Evolutionary conservation across 2,113 vertebrate species (phyloP).

Genomic region (Thinocorus orbignyianus): DNA sequence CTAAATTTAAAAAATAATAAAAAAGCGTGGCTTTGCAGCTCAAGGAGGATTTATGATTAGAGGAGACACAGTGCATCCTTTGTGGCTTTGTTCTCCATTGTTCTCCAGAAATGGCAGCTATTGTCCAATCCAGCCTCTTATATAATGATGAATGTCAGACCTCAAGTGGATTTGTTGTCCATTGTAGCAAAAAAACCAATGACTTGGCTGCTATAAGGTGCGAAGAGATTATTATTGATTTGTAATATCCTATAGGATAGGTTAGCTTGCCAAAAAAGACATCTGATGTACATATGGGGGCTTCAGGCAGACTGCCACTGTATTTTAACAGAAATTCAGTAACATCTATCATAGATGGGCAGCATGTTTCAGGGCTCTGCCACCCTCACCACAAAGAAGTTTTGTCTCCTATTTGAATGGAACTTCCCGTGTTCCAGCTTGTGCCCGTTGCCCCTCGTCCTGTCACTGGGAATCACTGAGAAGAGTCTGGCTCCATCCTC

Average conservation of each 20-base stretch:
- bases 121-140: background rate
- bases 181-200: background rate
- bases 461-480: too few species aligned
- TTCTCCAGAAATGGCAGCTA: background rate
- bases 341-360: rapidly evolving
- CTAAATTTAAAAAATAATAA: background rate
- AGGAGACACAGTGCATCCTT: background rate
- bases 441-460: too few species aligned
- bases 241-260: background rate
- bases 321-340: background rate
- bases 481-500: too few species aligned
- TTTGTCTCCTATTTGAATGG: too few species aligned
- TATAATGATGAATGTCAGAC: background rate
- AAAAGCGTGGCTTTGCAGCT: background rate
- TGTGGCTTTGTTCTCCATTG: background rate
- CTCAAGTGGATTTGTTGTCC: background rate
- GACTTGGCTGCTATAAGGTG: background rate
- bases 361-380: too few species aligned
- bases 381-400: too few species aligned
- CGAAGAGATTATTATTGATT: background rate
- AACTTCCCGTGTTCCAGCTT: too few species aligned
- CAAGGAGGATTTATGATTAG: background rate
- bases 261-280: background rate
- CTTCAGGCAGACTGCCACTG: background rate
- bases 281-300: background rate